Evolutionary conservation across 1,140 invertebrate genomes (phyloP).

Genomic region (Chrysomallon squamiferum): DNA sequence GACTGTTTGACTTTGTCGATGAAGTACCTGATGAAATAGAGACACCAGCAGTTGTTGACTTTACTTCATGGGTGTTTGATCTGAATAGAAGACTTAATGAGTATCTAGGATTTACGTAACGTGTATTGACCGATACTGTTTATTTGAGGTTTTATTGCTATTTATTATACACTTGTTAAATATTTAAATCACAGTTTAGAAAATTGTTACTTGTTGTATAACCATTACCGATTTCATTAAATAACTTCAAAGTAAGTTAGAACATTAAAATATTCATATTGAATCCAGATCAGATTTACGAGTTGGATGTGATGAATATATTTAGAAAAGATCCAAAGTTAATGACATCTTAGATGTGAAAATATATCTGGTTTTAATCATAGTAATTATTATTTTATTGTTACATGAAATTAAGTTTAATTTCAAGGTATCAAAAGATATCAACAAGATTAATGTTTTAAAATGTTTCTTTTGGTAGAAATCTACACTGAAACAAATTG

Average conservation of each 20-base stretch:
- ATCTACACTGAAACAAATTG: no score
- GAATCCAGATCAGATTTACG: background rate
- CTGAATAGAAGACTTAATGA: slow-evolving; percentile 37
- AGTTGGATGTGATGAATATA: no score
- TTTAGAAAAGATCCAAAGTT: no score
- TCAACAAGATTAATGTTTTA: no score
- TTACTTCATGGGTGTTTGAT: slow-evolving; percentile 16
- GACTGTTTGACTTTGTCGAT: slow-evolving; percentile 10
- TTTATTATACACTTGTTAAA: background rate
- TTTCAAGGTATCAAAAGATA: no score
- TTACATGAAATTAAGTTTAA: no score
- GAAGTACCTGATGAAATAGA: background rate
- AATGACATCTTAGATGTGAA: no score
- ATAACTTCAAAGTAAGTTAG: background rate
- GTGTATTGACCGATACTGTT: background rate
- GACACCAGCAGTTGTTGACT: background rate
- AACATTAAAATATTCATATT: background rate
- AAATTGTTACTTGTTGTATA: background rate
- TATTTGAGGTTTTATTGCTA: background rate
- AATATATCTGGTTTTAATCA: no score
- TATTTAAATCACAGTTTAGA: no score
- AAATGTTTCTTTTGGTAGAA: no score
- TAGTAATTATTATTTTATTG: no score
- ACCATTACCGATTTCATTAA: background rate
- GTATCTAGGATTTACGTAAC: slow-evolving; percentile 37